Conservation (phyloP, 2,888 invertebrate species). For the Pherbina coryleti region DNA sequence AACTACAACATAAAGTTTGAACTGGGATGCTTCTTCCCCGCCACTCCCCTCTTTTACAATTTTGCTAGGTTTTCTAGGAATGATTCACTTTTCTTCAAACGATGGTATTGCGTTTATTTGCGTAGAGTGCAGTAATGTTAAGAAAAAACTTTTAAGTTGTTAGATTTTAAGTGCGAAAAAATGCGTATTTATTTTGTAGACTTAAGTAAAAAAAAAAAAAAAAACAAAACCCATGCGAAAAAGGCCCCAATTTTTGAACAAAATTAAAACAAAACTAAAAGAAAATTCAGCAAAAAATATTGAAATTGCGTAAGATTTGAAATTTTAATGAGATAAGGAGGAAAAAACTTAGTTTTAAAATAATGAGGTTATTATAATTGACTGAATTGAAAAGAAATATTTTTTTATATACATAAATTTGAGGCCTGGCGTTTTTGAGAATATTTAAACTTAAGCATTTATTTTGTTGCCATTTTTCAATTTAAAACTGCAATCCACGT, state of each 20-base stretch:
- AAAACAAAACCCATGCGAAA: not conserved
- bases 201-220: conserved; percentile 26
- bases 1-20: conserved; percentile 8
- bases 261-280: not conserved
- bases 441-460: not conserved
- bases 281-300: not conserved
- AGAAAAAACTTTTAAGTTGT: conserved; percentile 1
- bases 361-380: not conserved
- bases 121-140: conserved; percentile 3
- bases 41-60: not conserved
- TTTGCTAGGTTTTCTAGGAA: not conserved
- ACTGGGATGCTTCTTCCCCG: conserved; percentile 22
- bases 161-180: conserved; percentile 54
- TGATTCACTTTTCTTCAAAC: not conserved
- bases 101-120: not conserved
- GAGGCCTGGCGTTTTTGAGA: conserved; percentile 13
- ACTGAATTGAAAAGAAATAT: conserved; percentile 12
- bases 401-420: no score
- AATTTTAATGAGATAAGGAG: conserved; percentile 4
- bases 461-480: conserved; percentile 18
- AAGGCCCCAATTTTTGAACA: not conserved
- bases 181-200: conserved; percentile 59
- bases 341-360: conserved; percentile 1
- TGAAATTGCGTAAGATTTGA: conserved; percentile 3
- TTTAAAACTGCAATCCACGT: not conserved